These are phyloP conservation scores for Heliconius ismenius DNA, from an alignment of 2,888 invertebrate species.

Conservation along the genomic window DNA sequence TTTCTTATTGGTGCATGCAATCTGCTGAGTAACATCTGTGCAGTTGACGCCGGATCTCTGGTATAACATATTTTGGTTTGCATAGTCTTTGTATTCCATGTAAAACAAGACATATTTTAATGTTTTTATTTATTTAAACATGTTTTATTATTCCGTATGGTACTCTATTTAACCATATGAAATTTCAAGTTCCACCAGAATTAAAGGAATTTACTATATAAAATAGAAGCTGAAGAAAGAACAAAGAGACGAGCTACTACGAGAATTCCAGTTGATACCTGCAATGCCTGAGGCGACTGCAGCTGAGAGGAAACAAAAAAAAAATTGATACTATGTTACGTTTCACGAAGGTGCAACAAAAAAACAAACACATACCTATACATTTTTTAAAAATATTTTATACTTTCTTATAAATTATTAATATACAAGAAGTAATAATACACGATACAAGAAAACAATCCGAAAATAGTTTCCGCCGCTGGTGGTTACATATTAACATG, in stretches of 20 bases:
- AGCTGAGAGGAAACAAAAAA: not conserved
- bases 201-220: not conserved
- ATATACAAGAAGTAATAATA: not conserved
- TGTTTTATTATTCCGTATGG: not conserved
- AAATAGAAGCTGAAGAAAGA: not conserved
- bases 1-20: slow-evolving; percentile 15
- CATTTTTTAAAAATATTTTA: too few relatives aligned
- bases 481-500: slow-evolving; percentile 35
- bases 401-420: not conserved
- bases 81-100: not conserved
- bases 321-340: not conserved
- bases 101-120: not conserved
- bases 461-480: slow-evolving; percentile 25
- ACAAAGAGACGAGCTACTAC: not conserved
- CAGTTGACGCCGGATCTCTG: slow-evolving; percentile 10
- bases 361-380: not conserved
- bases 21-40: slow-evolving; percentile 15
- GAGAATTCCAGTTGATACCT: not conserved
- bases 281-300: not conserved
- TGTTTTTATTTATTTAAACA: not conserved
- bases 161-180: not conserved
- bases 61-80: slow-evolving; percentile 11
- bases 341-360: not conserved
- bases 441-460: slow-evolving; percentile 25
- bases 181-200: not conserved